Evolutionary conservation across 2,113 vertebrate genomes (phyloP).

Genomic region (Puffinus mauretanicus): DNA sequence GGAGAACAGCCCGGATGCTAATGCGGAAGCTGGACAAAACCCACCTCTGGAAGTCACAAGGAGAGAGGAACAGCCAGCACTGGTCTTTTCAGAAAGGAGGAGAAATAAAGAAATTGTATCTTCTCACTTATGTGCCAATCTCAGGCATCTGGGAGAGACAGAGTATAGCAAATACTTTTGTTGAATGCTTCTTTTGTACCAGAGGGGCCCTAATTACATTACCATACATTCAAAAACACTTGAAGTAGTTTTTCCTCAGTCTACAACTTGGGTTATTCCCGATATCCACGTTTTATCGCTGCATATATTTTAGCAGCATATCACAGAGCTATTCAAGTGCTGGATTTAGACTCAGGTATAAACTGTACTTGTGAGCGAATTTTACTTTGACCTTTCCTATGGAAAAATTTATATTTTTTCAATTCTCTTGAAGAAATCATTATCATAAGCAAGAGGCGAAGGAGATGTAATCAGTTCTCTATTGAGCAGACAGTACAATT

Average conservation of each 20-base stretch:
- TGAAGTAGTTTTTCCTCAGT: neutral
- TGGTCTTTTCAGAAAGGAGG: neutral
- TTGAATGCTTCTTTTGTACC: neutral
- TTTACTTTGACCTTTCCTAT: neutral
- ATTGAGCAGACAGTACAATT: neutral
- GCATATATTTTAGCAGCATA: neutral
- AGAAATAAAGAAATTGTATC: neutral
- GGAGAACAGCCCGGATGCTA: neutral
- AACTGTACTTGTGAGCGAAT: neutral
- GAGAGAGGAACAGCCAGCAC: neutral
- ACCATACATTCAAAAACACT: neutral
- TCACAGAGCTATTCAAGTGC: neutral
- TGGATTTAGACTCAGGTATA: neutral
- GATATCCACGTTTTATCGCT: neutral
- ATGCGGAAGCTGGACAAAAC: neutral
- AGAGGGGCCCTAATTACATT: neutral
- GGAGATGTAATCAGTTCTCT: conserved; percentile 14
- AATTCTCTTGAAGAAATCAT: neutral
- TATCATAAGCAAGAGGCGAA: neutral
- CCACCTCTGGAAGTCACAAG: neutral
- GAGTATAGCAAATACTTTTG: neutral
- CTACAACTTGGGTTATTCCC: neutral
- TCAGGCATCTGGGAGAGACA: neutral
- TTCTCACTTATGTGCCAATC: neutral
- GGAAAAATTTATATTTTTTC: neutral